Base-by-base conservation (phyloP, 2,888 invertebrate genomes). In the Quadroppia sp. region DNA sequence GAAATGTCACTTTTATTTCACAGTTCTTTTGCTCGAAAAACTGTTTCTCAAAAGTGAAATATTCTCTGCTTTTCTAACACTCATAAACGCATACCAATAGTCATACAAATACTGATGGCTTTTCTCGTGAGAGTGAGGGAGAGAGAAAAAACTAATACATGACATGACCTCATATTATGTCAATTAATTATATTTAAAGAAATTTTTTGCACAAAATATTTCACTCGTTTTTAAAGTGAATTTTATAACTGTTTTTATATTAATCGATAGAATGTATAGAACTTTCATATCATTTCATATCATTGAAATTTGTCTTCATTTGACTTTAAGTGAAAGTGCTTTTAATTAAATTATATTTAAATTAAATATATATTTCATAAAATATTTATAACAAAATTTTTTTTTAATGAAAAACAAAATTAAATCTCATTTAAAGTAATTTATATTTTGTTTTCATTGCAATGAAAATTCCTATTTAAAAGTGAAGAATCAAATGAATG, bases 1-100 rank as follows among this genome's bases (percentile, higher is more conserved):
- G n/a, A 36, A 64, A 64, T 64, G 64, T 64, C 36, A 64, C 59
- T 20, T 17, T 32, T 28, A 23, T 56, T 50, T 64, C 64, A 64
- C 36, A 64, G 20, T 56, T 20, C 15, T 36, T 36, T 36, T 4
- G 36, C 36, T 36, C 36, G 9, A 36, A 36, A n/a, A n/a, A n/a
- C n/a, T n/a, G n/a, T n/a, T n/a, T n/a, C 36, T 7, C 36, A 36
- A 4, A 4, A 36, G 4, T 36, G 6, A 36, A 9, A 7, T 9
- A 36, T 36, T 36, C 36, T 7, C 9, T 36, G 36, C 6, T 36
- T 36, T 36, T 9, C 4, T 36, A 36, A 9, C 36, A 36, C 4
- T 36, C 36, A 36, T 36, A 36, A 4, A 36, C 6, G 4, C 9
- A 36, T 36, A 36, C 36, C 4, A 9, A 36, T 7, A 36, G 9